These are phyloP conservation scores for Euura lappo DNA, from an alignment of 1,140 invertebrate genomes.

Conservation along the genomic window DNA sequence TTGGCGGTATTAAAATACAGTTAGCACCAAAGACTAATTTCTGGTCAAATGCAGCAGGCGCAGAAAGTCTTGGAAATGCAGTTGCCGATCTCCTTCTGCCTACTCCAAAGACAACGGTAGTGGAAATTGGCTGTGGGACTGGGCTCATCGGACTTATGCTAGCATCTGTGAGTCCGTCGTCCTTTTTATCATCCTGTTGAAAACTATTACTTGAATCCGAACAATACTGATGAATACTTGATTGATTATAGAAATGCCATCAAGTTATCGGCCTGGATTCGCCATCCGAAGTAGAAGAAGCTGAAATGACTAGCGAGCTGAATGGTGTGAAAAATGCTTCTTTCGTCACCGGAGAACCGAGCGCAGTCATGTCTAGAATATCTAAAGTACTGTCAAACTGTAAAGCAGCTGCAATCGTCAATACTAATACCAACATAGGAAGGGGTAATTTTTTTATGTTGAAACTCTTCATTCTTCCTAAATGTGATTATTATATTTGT, in stretches of 20 bases:
- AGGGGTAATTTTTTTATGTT: slow-evolving; percentile 39
- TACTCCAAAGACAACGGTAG: slow-evolving; percentile 42
- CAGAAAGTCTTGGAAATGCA: slow-evolving; percentile 47
- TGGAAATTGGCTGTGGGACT: slow-evolving; percentile 57
- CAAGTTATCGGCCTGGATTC: slow-evolving; percentile 55
- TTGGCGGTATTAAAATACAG: slow-evolving; percentile 52
- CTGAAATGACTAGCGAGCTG: slow-evolving; percentile 51
- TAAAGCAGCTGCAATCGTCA: slow-evolving; percentile 49
- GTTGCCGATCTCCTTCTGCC: slow-evolving; percentile 47
- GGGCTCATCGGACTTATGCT: slow-evolving; percentile 53
- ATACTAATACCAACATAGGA: slow-evolving; percentile 51
- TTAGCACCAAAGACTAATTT: slow-evolving; percentile 57
- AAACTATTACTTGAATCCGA: slow-evolving; percentile 10
- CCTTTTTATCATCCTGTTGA: slow-evolving; percentile 10
- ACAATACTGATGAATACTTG: slow-evolving; percentile 11
- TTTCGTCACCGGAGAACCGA: slow-evolving; percentile 49
- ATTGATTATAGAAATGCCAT: slow-evolving; percentile 48
- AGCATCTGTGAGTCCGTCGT: slow-evolving; percentile 45
- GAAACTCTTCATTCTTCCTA: neutral
- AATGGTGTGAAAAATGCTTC: slow-evolving; percentile 55
- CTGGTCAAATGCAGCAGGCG: slow-evolving; percentile 51
- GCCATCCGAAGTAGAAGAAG: slow-evolving; percentile 55
- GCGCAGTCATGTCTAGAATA: slow-evolving; percentile 40
- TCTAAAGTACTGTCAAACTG: slow-evolving; percentile 38
- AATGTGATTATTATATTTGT: neutral